These are phyloP conservation scores for Laticauda laticaudata DNA, from an alignment of 2,113 vertebrate species.

Conservation along the genomic window DNA sequence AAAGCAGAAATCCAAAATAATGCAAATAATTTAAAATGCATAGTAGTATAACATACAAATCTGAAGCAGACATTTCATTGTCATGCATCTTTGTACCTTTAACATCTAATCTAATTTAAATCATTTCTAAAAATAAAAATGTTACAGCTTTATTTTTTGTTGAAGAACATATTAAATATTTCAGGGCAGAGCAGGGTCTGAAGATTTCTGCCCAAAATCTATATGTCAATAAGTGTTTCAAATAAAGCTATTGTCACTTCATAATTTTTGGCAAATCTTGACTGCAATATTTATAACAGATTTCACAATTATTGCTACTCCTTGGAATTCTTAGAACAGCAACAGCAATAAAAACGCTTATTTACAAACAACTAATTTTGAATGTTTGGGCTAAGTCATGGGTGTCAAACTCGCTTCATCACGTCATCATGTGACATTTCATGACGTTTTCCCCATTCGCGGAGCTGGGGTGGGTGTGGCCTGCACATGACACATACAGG, in stretches of 20 bases:
- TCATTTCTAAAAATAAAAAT: background rate
- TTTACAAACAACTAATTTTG: background rate
- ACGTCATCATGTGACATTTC: no score
- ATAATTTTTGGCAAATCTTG: background rate
- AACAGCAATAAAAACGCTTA: background rate
- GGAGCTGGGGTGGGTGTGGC: no score
- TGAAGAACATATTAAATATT: background rate
- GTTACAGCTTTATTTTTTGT: background rate
- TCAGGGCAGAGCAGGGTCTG: background rate
- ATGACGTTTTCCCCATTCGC: no score
- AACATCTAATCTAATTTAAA: background rate
- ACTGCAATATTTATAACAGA: background rate
- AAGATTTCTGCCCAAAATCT: background rate
- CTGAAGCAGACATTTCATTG: background rate
- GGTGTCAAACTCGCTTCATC: no score
- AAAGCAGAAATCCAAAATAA: background rate
- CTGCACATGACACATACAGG: no score
- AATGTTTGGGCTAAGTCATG: background rate
- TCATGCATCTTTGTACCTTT: background rate
- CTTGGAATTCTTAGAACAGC: background rate
- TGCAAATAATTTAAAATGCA: background rate
- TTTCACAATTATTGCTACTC: background rate
- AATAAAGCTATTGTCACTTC: background rate
- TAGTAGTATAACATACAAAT: background rate
- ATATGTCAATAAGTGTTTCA: background rate